phyloP scores from a whole-genome alignment of 2,113 vertebrate genomes.

The Esox niger region DNA sequence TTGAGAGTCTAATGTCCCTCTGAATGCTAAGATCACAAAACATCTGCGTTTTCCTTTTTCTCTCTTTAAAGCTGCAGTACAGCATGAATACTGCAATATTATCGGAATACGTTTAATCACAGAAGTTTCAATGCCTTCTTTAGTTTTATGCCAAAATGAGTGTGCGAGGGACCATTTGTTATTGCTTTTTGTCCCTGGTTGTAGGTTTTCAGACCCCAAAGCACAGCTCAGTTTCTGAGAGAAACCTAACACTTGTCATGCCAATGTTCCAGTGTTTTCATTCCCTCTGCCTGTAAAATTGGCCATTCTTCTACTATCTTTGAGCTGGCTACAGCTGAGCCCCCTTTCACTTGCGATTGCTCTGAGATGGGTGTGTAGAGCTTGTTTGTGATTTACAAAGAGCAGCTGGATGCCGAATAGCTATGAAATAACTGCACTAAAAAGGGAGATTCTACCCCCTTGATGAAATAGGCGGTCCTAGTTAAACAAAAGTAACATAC shows the following conservation, averaged over 20 bases:
- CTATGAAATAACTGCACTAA: neutral
- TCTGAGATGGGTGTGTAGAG: constrained; percentile 25
- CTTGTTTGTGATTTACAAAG: constrained; percentile 53
- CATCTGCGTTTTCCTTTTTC: neutral
- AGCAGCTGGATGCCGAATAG: constrained; percentile 42
- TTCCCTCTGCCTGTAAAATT: constrained; percentile 4
- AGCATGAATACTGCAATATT: no score
- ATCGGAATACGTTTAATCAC: no score
- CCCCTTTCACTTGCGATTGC: neutral
- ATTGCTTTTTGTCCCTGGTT: no score
- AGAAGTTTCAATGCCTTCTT: no score
- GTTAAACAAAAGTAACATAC: neutral
- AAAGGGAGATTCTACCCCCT: neutral
- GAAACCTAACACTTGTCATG: constrained; percentile 5
- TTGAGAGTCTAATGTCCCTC: neutral
- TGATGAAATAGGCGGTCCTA: neutral
- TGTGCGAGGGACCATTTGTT: no score
- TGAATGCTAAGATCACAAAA: neutral
- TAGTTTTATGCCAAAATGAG: no score
- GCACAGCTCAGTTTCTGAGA: neutral
- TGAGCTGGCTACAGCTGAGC: neutral
- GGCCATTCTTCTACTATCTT: neutral
- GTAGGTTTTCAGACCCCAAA: no score
- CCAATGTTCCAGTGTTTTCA: constrained; percentile 8
- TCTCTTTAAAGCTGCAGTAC: no score